A percentile compares a stretch with the other conserved stretches of the same genome.
Conservation (phyloP, 2,888 invertebrate species). For the Xanthorhoe designata region DNA sequence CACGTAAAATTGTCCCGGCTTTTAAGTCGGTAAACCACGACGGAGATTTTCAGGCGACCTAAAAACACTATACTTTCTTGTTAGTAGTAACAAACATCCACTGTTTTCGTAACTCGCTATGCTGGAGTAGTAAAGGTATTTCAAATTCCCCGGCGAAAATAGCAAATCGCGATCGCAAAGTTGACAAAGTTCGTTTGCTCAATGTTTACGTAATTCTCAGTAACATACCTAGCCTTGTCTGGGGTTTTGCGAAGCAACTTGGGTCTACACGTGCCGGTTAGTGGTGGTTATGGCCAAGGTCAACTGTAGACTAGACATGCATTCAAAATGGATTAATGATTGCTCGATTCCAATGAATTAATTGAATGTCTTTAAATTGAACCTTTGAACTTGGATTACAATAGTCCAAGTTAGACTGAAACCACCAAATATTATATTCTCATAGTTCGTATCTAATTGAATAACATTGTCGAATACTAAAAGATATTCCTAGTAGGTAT, state of each 20-base stretch:
- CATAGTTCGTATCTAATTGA: too few relatives aligned
- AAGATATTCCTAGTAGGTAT: not conserved
- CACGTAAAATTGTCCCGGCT: too few relatives aligned
- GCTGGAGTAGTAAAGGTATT: not conserved
- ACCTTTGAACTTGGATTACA: conserved; percentile 7
- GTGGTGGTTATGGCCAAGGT: conserved; percentile 24
- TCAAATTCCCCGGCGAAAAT: not conserved
- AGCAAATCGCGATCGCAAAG: not conserved
- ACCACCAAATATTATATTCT: not conserved
- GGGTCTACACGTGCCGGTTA: conserved; percentile 14
- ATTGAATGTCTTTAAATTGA: conserved; percentile 15
- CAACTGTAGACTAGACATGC: conserved; percentile 12
- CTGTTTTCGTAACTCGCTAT: not conserved
- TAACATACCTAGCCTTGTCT: not conserved
- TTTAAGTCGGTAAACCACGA: too few relatives aligned
- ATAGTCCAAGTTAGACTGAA: not conserved
- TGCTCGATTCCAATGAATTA: conserved; percentile 20
- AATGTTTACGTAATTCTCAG: not conserved
- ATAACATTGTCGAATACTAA: not conserved
- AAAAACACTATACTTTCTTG: too few relatives aligned
- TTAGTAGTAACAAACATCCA: not conserved
- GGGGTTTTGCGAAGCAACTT: conserved; percentile 1
- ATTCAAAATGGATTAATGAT: conserved; percentile 25
- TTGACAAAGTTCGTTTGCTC: not conserved
- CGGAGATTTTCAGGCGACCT: too few relatives aligned